Evolutionary conservation across 2,113 vertebrate genomes (phyloP), one percentile per base, ranked within the genome.

Genomic region (Butorides virescens): DNA sequence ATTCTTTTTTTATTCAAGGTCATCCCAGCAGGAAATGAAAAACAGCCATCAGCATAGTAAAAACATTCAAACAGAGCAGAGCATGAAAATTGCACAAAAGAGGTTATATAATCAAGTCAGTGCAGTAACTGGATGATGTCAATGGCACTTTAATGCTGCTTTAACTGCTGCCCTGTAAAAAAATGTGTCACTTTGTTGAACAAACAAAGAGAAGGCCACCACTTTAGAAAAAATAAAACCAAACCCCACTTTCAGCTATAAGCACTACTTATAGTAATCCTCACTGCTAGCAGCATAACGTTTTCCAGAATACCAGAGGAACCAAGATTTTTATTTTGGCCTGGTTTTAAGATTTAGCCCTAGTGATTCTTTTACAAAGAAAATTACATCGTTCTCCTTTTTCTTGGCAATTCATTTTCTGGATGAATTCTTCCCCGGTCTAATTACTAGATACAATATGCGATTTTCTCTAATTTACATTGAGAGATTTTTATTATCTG

Each of bases 1-100:
- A 97, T 39, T 97, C 94, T 95, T 97, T 96, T 97, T 97, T 96
- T 82, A 96, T 97, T 97, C 92, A 97, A 97, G 96, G 97, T 97
- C 96, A 97, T 88, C 94, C 93, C 91, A 97, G 94, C 97, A 97
- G 96, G 93, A 97, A 98, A 98, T 97, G 96, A 97, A 97, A 97
- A 98, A 96, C 96, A 98, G 91, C 86, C 95, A 97, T 96, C 95
- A 96, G 95, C 86, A 93, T 53, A 96, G 93, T 92, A 96, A 97
- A 97, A 97, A 97, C 96, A 95, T 97, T 97, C 94, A 97, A 96
- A 96, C 95, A 95, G 97, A 96, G 92, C 91, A 97, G 96, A 97
- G 96, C 95, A 97, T 97, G 97, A 97, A 97, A 97, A 97, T 88
- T 86, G 83, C 91, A 97, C 94, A 97, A 96, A 98, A 95, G 90